Evolutionary conservation across 2,113 vertebrate genomes (phyloP).

Genomic region (Archocentrus centrarchus): DNA sequence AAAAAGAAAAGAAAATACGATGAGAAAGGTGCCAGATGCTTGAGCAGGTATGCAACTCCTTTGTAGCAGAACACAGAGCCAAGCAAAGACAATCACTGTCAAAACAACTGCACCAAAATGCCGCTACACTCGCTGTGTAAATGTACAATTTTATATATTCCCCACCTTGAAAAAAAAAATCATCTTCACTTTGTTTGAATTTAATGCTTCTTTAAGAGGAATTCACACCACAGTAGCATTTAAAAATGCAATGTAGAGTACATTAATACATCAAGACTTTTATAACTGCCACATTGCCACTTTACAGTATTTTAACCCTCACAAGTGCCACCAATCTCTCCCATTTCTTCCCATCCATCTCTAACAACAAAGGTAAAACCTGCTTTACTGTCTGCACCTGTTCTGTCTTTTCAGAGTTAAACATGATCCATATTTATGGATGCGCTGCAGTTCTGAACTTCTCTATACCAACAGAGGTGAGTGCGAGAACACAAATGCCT

Average conservation of each 20-base stretch:
- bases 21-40: constrained; percentile 18
- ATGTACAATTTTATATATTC: not conserved
- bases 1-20: not conserved
- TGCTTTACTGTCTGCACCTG: not conserved
- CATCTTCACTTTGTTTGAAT: not conserved
- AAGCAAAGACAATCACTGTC: not conserved
- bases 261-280: not conserved
- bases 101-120: not conserved
- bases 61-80: not conserved
- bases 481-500: not conserved
- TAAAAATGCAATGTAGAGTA: not conserved
- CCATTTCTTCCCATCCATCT: not conserved
- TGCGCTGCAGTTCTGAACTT: not conserved
- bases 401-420: not conserved
- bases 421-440: not conserved
- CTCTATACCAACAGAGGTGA: not conserved
- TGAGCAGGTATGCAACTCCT: not conserved
- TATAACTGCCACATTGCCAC: too few relatives aligned
- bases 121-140: not conserved
- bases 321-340: too few relatives aligned
- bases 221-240: not conserved
- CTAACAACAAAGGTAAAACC: not conserved
- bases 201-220: not conserved
- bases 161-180: not conserved
- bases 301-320: not conserved